Conservation (phyloP, 2,113 vertebrate species). For the Tyto alba region DNA sequence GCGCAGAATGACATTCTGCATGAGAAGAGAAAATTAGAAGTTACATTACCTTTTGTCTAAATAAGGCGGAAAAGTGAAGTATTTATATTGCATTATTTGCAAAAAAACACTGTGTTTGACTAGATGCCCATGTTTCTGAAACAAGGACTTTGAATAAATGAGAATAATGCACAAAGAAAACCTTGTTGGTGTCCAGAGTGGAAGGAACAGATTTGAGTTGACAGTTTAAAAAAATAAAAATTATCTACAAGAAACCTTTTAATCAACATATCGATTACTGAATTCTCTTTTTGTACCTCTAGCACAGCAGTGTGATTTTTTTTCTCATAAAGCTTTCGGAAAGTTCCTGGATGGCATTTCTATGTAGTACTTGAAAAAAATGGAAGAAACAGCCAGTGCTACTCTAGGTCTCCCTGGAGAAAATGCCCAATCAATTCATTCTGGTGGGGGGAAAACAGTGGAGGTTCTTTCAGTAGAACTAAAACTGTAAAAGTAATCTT, state of each 20-base stretch:
- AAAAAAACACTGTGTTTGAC: background rate
- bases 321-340: background rate
- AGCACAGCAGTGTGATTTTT: background rate
- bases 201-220: background rate
- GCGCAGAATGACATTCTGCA: background rate
- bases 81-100: background rate
- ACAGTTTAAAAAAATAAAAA: background rate
- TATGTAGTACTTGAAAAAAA: background rate
- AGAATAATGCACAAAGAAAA: background rate
- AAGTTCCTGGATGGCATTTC: background rate
- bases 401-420: background rate
- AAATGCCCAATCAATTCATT: background rate
- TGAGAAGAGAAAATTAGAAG: background rate
- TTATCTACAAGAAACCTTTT: background rate
- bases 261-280: background rate
- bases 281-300: background rate
- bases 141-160: background rate
- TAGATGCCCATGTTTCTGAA: background rate
- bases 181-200: background rate
- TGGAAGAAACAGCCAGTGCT: background rate
- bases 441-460: background rate
- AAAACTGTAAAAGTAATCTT: background rate
- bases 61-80: background rate
- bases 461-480: background rate
- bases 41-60: background rate